Evolutionary conservation across 2,888 invertebrate species (phyloP).

Genomic region (Dioctria rufipes): DNA sequence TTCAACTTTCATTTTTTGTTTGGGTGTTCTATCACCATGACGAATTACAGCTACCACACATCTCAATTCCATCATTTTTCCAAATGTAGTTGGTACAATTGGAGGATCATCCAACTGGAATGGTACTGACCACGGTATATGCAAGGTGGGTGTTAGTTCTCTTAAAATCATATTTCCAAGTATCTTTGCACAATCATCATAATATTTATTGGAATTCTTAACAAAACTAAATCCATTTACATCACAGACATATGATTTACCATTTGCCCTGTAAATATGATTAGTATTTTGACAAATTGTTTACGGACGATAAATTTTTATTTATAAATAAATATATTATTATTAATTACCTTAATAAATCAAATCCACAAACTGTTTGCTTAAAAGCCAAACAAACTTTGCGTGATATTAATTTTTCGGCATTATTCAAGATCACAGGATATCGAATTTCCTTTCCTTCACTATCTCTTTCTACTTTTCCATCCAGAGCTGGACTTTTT

Average conservation of each 20-base stretch:
- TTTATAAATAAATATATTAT: slow-evolving; percentile 3
- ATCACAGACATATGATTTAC: slow-evolving; percentile 99
- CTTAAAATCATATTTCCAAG: slow-evolving; percentile 97
- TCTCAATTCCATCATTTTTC: slow-evolving; percentile 93
- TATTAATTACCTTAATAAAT: slow-evolving; percentile 83
- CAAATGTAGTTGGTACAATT: slow-evolving; percentile 98
- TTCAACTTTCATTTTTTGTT: slow-evolving; percentile 99
- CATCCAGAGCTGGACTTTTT: slow-evolving; percentile 98
- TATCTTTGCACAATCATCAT: slow-evolving; percentile 99
- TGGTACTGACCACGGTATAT: slow-evolving; percentile 98
- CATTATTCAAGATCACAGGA: slow-evolving; percentile 97
- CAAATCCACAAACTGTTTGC: slow-evolving; percentile 99
- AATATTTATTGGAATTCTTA: slow-evolving; percentile 99
- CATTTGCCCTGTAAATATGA: slow-evolving; percentile 84
- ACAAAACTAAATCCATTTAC: slow-evolving; percentile 99
- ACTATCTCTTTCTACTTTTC: slow-evolving; percentile 97
- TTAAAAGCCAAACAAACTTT: slow-evolving; percentile 97
- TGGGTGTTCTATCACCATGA: slow-evolving; percentile 98
- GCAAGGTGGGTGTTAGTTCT: slow-evolving; percentile 93
- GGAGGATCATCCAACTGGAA: slow-evolving; percentile 99
- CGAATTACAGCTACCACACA: slow-evolving; percentile 98
- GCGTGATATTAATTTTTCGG: slow-evolving; percentile 97
- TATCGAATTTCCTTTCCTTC: slow-evolving; percentile 99
- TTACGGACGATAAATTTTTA: not conserved
- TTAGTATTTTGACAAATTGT: not conserved